These are phyloP conservation scores for Trogon melanurus DNA, from an alignment of 2,113 vertebrate genomes.

Conservation along the genomic window DNA sequence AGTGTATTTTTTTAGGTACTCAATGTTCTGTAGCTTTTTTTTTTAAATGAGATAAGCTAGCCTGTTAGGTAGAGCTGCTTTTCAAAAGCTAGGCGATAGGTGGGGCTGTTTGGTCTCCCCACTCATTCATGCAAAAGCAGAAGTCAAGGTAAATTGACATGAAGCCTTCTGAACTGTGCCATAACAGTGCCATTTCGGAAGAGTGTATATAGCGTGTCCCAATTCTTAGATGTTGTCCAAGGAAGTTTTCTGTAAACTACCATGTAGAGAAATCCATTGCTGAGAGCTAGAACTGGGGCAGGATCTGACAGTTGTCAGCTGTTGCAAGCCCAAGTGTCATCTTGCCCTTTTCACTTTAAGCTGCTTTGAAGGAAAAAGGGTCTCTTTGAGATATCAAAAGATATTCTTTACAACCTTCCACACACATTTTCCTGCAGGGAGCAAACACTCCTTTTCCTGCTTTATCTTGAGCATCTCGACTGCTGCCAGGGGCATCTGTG, in stretches of 20 bases:
- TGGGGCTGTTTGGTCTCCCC: not conserved
- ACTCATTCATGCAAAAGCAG: not conserved
- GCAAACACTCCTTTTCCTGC: not conserved
- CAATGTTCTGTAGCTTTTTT: not conserved
- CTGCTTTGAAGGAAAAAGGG: not conserved
- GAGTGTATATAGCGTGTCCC: fast-evolving
- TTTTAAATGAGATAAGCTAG: not conserved
- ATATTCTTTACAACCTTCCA: not conserved
- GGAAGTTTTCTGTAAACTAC: not conserved
- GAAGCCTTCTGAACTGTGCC: not conserved
- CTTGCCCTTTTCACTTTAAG: not conserved
- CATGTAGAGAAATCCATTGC: not conserved
- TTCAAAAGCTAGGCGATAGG: not conserved
- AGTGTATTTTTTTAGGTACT: not conserved
- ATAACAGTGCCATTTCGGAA: not conserved
- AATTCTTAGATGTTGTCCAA: not conserved
- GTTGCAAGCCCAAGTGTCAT: not conserved
- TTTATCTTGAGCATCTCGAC: not conserved
- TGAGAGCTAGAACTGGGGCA: not conserved
- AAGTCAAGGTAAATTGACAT: not conserved
- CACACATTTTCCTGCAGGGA: not conserved
- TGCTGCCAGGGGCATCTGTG: not conserved
- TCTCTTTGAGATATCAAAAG: not conserved
- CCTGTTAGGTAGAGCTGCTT: not conserved
- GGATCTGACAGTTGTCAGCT: not conserved